Percentiles rank a stretch among this genome's conserved stretches.
phyloP scores from a whole-genome alignment of 1,140 invertebrate genomes.

The Colletes gigas region DNA sequence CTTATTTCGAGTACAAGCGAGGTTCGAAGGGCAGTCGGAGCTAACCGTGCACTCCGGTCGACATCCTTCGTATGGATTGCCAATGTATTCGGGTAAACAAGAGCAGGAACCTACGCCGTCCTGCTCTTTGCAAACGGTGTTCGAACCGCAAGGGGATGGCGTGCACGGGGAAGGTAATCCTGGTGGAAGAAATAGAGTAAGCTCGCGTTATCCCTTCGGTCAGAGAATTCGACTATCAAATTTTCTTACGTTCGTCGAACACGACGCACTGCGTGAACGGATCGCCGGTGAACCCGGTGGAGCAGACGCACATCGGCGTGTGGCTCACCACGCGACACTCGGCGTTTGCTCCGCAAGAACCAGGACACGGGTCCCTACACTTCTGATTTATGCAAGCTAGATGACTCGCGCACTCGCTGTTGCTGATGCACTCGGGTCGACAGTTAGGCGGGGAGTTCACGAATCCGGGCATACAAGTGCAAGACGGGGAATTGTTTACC shows the following conservation, averaged over 20 bases:
- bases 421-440: conserved; percentile 82
- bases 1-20: conserved; percentile 88
- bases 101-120: conserved; percentile 48
- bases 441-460: conserved; percentile 85
- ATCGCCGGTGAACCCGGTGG: conserved; percentile 83
- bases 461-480: conserved; percentile 84
- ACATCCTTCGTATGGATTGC: conserved; percentile 86
- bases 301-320: conserved; percentile 84
- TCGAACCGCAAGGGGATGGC: conserved; percentile 83
- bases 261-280: conserved; percentile 82
- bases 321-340: conserved; percentile 85
- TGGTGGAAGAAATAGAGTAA: conserved; percentile 10
- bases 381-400: conserved; percentile 87
- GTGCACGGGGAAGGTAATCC: conserved; percentile 80
- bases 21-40: conserved; percentile 85
- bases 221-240: background rate
- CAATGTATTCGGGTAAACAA: conserved; percentile 84
- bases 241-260: conserved; percentile 77
- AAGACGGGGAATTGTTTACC: conserved; percentile 83
- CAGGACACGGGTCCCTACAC: conserved; percentile 86
- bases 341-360: conserved; percentile 85
- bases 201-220: background rate
- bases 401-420: conserved; percentile 84
- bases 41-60: conserved; percentile 86
- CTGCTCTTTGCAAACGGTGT: conserved; percentile 81